Conservation (phyloP, 2,888 invertebrate species). For the Periphyllus acericola region DNA sequence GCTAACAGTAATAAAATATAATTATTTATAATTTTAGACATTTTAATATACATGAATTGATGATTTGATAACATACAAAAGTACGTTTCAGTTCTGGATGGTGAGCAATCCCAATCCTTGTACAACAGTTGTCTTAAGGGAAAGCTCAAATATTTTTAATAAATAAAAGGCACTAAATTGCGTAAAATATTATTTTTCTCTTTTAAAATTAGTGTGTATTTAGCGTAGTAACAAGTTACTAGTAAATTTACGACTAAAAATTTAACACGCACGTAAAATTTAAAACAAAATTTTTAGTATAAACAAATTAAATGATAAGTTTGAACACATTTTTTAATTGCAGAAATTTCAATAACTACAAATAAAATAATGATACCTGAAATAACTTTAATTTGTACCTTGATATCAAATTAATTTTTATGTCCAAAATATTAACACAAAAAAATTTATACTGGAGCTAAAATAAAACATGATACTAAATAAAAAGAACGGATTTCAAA, state of each 20-base stretch:
- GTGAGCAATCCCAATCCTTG: slow-evolving; percentile 30
- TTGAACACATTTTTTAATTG: slow-evolving; percentile 34
- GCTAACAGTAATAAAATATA: slow-evolving; percentile 59
- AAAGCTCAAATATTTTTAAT: slow-evolving; percentile 42
- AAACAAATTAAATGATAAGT: slow-evolving; percentile 30
- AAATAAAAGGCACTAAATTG: slow-evolving; percentile 59
- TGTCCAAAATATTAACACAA: slow-evolving; percentile 13
- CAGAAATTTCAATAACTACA: not conserved
- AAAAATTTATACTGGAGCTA: slow-evolving; percentile 20
- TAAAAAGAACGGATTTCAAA: slow-evolving; percentile 32
- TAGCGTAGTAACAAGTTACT: slow-evolving; percentile 39
- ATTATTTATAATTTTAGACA: slow-evolving; percentile 46
- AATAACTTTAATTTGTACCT: slow-evolving; percentile 41
- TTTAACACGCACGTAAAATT: not conserved
- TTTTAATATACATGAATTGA: slow-evolving; percentile 45
- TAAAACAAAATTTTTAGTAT: slow-evolving; percentile 7
- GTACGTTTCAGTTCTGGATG: slow-evolving; percentile 50
- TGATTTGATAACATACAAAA: slow-evolving; percentile 24
- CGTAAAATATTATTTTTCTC: slow-evolving; percentile 37
- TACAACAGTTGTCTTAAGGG: slow-evolving; percentile 30
- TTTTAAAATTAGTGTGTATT: slow-evolving; percentile 29
- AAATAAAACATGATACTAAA: slow-evolving; percentile 41
- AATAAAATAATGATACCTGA: not conserved
- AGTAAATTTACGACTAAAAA: slow-evolving; percentile 7
- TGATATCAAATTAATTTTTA: slow-evolving; percentile 46